These are phyloP conservation scores for Dipus sagitta DNA, from an alignment of 2,797 vertebrate species.

Conservation along the genomic window DNA sequence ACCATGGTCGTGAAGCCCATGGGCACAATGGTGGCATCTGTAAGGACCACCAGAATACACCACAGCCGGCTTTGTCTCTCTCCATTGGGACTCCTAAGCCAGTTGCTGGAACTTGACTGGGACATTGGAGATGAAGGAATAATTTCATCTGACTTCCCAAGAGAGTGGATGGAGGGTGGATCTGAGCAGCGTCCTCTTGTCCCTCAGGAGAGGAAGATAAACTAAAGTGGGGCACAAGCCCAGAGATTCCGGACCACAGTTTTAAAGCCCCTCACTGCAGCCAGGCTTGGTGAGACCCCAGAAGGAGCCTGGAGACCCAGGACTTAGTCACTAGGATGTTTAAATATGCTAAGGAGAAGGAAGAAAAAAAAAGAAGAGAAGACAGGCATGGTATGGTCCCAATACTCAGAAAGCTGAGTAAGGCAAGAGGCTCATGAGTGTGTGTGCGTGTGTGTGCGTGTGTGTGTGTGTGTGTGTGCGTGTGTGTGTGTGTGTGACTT, in stretches of 20 bases:
- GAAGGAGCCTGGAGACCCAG: not conserved
- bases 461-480: too few relatives aligned
- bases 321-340: not conserved
- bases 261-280: not conserved
- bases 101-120: not conserved
- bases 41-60: not conserved
- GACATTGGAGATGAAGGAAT: not conserved
- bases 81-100: not conserved
- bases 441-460: too few relatives aligned
- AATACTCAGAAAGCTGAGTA: not conserved
- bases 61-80: not conserved
- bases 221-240: not conserved
- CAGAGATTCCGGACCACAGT: not conserved
- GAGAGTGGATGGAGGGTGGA: not conserved
- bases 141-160: not conserved
- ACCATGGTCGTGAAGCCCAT: not conserved
- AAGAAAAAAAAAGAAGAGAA: too few relatives aligned
- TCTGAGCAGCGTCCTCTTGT: not conserved
- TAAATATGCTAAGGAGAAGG: not conserved
- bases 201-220: not conserved
- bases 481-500: not conserved
- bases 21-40: not conserved
- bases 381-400: too few relatives aligned
- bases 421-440: not conserved
- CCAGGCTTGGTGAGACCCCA: not conserved